A percentile compares a stretch with the other conserved stretches of the same genome.
Conservation (phyloP, 2,888 invertebrate species). For the Ophonus ardosiacus region DNA sequence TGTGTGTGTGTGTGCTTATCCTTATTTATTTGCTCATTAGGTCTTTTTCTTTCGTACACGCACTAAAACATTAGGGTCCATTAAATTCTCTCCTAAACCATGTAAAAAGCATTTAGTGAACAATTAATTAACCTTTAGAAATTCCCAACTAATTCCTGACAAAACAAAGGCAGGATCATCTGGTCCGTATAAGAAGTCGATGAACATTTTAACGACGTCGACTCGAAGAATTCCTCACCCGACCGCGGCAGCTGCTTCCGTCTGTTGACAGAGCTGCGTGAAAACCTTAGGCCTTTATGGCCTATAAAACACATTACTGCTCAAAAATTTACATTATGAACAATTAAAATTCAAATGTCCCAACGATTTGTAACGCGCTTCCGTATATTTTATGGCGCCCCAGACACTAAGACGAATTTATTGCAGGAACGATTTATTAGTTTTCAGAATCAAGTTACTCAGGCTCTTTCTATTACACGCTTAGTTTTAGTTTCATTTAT, state of each 20-base stretch:
- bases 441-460: background rate
- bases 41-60: background rate
- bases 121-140: background rate
- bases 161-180: background rate
- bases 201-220: slow-evolving; percentile 26
- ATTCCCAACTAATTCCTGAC: background rate
- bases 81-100: background rate
- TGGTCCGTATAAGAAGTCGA: background rate
- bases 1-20: too few species aligned
- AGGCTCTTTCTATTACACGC: background rate
- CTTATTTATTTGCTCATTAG: too few species aligned
- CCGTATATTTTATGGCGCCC: background rate
- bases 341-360: slow-evolving; percentile 54
- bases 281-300: slow-evolving; percentile 16
- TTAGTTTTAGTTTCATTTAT: background rate
- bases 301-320: slow-evolving; percentile 51
- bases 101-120: background rate
- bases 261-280: slow-evolving; percentile 54
- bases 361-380: slow-evolving; percentile 23
- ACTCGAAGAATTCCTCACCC: slow-evolving; percentile 6
- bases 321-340: slow-evolving; percentile 46
- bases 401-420: background rate
- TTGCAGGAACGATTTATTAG: background rate
- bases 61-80: background rate
- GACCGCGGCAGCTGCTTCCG: slow-evolving; percentile 34